Evolutionary conservation across 2,113 vertebrate species (phyloP).

Genomic region (Protomyctophum bolini): DNA sequence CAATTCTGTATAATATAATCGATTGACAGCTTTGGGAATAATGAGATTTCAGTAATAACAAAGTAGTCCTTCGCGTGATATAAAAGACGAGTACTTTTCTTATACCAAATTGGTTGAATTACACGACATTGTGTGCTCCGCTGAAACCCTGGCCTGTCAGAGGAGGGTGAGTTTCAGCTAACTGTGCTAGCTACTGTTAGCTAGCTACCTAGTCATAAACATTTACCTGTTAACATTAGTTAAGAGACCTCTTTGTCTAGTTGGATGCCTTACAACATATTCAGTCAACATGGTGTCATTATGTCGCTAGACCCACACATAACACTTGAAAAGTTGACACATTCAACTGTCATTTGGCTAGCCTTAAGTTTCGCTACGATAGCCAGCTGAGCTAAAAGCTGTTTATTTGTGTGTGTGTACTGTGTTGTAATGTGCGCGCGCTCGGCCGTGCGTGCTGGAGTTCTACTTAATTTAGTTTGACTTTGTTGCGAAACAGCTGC

Average conservation of each 20-base stretch:
- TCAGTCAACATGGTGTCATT: no score
- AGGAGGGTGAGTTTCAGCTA: conserved; percentile 75
- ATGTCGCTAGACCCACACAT: no score
- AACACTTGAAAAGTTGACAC: no score
- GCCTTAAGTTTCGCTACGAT: neutral
- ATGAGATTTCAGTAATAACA: conserved; percentile 7
- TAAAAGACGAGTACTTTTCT: conserved; percentile 21
- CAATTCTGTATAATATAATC: conserved; percentile 23
- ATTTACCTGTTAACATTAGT: conserved; percentile 27
- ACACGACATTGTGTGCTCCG: conserved; percentile 53
- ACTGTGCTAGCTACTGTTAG: neutral
- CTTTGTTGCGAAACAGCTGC: neutral
- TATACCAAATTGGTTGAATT: conserved; percentile 56
- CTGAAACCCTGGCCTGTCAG: conserved; percentile 74
- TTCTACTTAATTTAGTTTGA: neutral
- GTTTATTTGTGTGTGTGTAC: neutral
- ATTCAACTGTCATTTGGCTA: neutral
- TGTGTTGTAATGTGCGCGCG: neutral
- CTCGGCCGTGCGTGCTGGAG: no score
- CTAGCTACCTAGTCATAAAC: neutral
- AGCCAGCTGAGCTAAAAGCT: neutral
- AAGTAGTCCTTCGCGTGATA: conserved; percentile 24
- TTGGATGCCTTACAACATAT: no score
- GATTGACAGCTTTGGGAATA: conserved; percentile 54
- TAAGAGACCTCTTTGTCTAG: conserved; percentile 37